phyloP scores from a whole-genome alignment of 1,140 invertebrate genomes.

The Drosophila pseudoananassae region DNA sequence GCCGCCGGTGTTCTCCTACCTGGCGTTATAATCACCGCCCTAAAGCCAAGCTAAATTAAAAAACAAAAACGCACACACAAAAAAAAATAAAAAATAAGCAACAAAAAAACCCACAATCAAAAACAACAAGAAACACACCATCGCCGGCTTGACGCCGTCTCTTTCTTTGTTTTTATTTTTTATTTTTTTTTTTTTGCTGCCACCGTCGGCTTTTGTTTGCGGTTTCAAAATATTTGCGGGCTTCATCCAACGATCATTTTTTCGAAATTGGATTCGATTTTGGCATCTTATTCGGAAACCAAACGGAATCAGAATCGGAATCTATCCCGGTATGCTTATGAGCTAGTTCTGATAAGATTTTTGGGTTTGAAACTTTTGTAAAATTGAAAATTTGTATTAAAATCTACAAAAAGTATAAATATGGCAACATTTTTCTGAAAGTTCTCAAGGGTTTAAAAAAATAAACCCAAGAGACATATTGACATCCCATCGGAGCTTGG shows the following conservation, averaged over 20 bases:
- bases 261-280: constrained; percentile 19
- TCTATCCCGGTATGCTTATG: neutral
- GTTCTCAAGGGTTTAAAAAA: no score
- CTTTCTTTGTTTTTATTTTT: neutral
- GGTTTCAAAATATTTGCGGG: constrained; percentile 72
- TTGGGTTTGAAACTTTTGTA: neutral
- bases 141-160: constrained; percentile 5
- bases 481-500: no score
- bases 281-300: constrained; percentile 13
- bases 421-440: no score
- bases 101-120: neutral
- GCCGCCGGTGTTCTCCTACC: constrained; percentile 51
- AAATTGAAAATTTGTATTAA: no score
- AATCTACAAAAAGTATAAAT: no score
- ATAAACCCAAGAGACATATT: no score
- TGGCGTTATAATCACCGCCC: constrained; percentile 55
- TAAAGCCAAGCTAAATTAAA: constrained; percentile 12
- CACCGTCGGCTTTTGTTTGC: constrained; percentile 53
- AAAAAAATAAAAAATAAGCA: neutral
- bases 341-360: neutral
- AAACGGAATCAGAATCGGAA: neutral
- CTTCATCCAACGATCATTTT: constrained; percentile 42
- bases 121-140: neutral
- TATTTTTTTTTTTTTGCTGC: constrained; percentile 17
- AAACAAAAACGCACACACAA: neutral